Evolutionary conservation across 2,113 vertebrate species (phyloP).

Genomic region (Boleophthalmus pectinirostris): DNA sequence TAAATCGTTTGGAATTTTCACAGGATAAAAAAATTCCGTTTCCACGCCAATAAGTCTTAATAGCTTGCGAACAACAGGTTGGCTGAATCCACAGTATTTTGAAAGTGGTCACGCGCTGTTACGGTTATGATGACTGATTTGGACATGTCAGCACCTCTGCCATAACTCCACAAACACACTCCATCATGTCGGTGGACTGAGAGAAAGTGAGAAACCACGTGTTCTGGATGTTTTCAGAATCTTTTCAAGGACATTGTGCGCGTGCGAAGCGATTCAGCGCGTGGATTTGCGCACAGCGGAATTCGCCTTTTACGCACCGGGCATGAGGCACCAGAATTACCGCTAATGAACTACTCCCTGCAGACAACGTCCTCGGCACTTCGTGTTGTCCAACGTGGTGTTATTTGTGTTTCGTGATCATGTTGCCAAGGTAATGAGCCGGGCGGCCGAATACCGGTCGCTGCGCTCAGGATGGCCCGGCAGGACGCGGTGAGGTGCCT

Average conservation of each 20-base stretch:
- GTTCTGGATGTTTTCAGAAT: conserved; percentile 50
- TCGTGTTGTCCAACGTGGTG: neutral
- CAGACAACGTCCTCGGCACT: neutral
- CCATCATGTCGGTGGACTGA: conserved; percentile 12
- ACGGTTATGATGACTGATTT: conserved; percentile 34
- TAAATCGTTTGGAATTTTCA: neutral
- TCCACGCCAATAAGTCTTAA: neutral
- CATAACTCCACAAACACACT: conserved; percentile 20
- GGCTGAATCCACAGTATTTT: neutral
- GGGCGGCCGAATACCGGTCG: conserved; percentile 56
- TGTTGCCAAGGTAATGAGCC: conserved; percentile 78
- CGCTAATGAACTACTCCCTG: neutral
- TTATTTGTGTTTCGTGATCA: conserved; percentile 34
- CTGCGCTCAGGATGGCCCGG: conserved; percentile 87
- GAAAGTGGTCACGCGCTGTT: neutral
- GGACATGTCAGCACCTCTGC: conserved; percentile 35
- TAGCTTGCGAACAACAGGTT: neutral
- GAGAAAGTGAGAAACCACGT: conserved; percentile 59
- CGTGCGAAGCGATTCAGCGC: conserved; percentile 10
- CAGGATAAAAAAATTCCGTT: neutral
- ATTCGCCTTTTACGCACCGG: conserved; percentile 34
- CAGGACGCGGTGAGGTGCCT: conserved; percentile 96
- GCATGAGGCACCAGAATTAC: neutral
- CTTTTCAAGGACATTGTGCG: conserved; percentile 32
- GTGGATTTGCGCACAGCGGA: conserved; percentile 17